Percentiles rank a stretch among this genome's conserved stretches.
phyloP scores from a whole-genome alignment of 2,113 vertebrate species.

The Taurulus bubalis region DNA sequence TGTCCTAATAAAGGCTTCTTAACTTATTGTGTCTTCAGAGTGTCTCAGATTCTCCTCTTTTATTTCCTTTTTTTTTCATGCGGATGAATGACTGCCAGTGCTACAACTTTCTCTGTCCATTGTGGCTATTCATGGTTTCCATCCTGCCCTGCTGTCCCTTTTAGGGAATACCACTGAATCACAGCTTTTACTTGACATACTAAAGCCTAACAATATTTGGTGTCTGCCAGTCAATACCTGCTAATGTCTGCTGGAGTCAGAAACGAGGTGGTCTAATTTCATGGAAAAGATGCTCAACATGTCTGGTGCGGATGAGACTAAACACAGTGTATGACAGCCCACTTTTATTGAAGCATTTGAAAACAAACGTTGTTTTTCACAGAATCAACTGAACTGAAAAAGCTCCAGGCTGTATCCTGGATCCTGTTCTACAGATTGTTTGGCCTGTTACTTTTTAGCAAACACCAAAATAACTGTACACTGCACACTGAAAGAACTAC shows the following conservation, averaged over 20 bases:
- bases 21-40: conserved; percentile 28
- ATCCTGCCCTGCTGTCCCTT: not conserved
- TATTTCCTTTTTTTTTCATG: not conserved
- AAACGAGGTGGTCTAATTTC: not conserved
- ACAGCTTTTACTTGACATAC: conserved; percentile 20
- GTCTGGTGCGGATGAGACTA: not conserved
- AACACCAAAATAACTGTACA: not conserved
- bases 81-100: not conserved
- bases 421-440: not conserved
- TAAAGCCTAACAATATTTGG: not conserved
- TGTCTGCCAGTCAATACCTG: conserved; percentile 7
- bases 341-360: conserved; percentile 10
- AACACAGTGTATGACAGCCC: not conserved
- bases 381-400: not conserved
- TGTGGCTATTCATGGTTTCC: conserved; percentile 11
- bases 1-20: conserved; percentile 16
- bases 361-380: not conserved
- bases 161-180: conserved; percentile 14
- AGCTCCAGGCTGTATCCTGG: not conserved
- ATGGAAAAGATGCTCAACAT: not conserved
- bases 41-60: conserved; percentile 15
- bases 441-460: not conserved
- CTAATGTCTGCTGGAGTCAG: not conserved
- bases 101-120: not conserved
- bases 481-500: not conserved